phyloP scores from a whole-genome alignment of 2,888 invertebrate genomes.

The Pammene fasciana region DNA sequence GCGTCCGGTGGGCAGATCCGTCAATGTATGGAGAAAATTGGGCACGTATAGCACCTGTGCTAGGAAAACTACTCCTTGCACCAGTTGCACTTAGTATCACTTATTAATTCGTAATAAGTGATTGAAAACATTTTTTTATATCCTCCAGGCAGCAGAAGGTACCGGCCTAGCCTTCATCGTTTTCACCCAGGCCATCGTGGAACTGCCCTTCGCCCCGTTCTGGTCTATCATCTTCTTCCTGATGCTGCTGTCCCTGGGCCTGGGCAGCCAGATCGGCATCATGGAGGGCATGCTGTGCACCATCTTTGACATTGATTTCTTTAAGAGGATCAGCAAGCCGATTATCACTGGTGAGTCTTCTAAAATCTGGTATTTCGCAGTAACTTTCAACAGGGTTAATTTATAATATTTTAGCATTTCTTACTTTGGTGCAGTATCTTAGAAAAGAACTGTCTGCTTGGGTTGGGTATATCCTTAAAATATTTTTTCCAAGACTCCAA shows the following conservation, averaged over 20 bases:
- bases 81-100: no score
- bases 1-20: no score
- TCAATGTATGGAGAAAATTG: no score
- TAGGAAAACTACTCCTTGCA: no score
- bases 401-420: no score
- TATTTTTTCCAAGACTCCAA: no score
- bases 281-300: constrained; percentile 98
- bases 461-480: no score
- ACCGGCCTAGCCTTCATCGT: constrained; percentile 98
- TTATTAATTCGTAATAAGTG: no score
- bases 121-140: background rate
- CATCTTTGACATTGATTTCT: constrained; percentile 95
- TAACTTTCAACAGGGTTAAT: no score
- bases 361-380: background rate
- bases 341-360: constrained; percentile 88
- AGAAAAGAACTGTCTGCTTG: no score
- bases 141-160: constrained; percentile 94
- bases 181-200: constrained; percentile 98
- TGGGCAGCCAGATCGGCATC: constrained; percentile 98
- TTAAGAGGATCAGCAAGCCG: constrained; percentile 94
- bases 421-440: no score
- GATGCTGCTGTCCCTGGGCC: constrained; percentile 95
- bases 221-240: constrained; percentile 98
- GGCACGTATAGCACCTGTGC: no score
- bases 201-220: constrained; percentile 96